These are phyloP conservation scores for Spisula subtruncata DNA, from an alignment of 2,888 invertebrate genomes.

Conservation along the genomic window DNA sequence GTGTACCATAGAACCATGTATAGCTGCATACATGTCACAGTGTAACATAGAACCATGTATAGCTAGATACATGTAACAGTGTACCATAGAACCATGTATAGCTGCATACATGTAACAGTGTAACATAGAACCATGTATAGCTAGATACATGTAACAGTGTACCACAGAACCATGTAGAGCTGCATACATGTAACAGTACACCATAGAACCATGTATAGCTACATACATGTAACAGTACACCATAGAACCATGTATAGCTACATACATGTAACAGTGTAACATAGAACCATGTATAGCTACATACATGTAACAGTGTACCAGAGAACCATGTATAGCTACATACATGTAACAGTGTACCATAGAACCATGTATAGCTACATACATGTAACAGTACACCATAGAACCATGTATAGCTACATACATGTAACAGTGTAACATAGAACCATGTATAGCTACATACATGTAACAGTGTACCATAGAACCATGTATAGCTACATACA, in stretches of 20 bases:
- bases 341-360: slow-evolving; percentile 99
- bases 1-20: slow-evolving; percentile 98
- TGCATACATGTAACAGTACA: slow-evolving; percentile 99
- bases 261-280: slow-evolving; percentile 99
- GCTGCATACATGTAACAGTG: too few species aligned
- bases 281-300: slow-evolving; percentile 98
- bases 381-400: too few species aligned
- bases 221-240: slow-evolving; percentile 99
- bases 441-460: slow-evolving; percentile 99
- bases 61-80: slow-evolving; percentile 98
- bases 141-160: slow-evolving; percentile 98
- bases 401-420: too few species aligned
- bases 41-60: too few species aligned
- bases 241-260: slow-evolving; percentile 97
- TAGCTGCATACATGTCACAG: slow-evolving; percentile 98
- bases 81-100: slow-evolving; percentile 97
- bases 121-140: too few species aligned
- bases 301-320: slow-evolving; percentile 98
- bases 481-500: slow-evolving; percentile 98
- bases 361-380: slow-evolving; percentile 98
- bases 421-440: slow-evolving; percentile 95
- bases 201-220: slow-evolving; percentile 97
- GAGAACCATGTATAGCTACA: slow-evolving; percentile 98
- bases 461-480: slow-evolving; percentile 98
- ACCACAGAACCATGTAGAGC: slow-evolving; percentile 98